Conservation (phyloP, 2,888 invertebrate species). For the Leucania comma region DNA sequence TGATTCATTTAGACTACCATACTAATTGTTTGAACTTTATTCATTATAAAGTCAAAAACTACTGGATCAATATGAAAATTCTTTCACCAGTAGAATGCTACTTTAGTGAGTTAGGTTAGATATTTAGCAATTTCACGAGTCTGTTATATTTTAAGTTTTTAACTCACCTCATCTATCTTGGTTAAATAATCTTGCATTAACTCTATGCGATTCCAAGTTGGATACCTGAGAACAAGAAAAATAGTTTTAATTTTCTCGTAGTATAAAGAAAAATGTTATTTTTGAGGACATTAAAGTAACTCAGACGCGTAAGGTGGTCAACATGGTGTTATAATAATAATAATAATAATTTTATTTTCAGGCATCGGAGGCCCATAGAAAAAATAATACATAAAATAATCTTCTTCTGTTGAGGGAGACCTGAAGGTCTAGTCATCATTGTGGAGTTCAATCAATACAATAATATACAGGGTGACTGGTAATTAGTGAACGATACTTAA, state of each 20-base stretch:
- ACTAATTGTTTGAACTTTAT: too few relatives aligned
- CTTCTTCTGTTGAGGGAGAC: conserved; percentile 89
- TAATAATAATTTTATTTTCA: too few relatives aligned
- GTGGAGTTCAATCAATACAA: conserved; percentile 14
- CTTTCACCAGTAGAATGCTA: too few relatives aligned
- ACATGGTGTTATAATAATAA: conserved; percentile 81
- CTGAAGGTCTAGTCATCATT: conserved; percentile 87
- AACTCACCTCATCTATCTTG: conserved; percentile 5
- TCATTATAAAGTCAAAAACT: too few relatives aligned
- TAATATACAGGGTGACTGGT: too few relatives aligned
- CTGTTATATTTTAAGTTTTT: background rate
- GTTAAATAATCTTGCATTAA: background rate
- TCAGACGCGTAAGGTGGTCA: conserved; percentile 80
- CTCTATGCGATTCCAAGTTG: background rate
- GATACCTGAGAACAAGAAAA: conserved; percentile 8
- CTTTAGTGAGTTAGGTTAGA: too few relatives aligned
- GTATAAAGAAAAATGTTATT: background rate
- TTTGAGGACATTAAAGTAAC: conserved; percentile 27
- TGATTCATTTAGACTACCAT: too few relatives aligned
- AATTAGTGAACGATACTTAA: too few relatives aligned
- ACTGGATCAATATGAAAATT: too few relatives aligned
- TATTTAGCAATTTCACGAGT: too few relatives aligned
- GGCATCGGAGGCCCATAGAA: too few relatives aligned
- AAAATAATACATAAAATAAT: too few relatives aligned
- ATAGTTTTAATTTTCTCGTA: background rate